Evolutionary conservation across 2,888 invertebrate species (phyloP), one percentile per base, ranked within the genome.

Genomic region (Acheta domesticus): DNA sequence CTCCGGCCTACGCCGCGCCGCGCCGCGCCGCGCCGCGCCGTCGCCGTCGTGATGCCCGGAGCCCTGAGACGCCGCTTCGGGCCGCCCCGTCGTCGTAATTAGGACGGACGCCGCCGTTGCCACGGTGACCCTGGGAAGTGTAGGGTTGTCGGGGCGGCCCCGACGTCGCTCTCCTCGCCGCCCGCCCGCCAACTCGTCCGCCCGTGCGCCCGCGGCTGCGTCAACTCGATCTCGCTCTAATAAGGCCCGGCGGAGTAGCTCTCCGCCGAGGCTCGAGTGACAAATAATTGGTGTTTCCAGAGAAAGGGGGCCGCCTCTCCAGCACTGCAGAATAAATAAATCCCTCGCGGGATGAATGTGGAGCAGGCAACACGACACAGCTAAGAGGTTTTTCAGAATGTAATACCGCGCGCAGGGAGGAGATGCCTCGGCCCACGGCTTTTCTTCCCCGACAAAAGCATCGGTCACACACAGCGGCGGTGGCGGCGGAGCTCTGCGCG

Each of bases 201-300:
- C 8, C n/a, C 16, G 62, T 4, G 36, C 36, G 36, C 36, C 36
- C 36, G n/a, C 36, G 62, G 16, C n/a, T 0, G n/a, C 62, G 62
- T 62, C 62, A 62, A 62, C 62, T 62, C 62, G 62, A 62, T 62
- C 62, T 62, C 62, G 62, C 62, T 16, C 62, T 62, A 62, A 62
- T 62, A 62, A 62, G 62, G 62, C 62, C 62, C n/a, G 16, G n/a
- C 62, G n/a, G 62, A 62, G 62, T n/a, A 62, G n/a, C 62, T 62
- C 62, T 62, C 62, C 62, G 62, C 62, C 14, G 62, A n/a, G 62
- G 62, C 62, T 62, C 62, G 62, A 62, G 62, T 62, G 62, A 62
- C 62, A 62, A 62, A 62, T 62, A 62, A 62, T 62, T 62, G 62
- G 62, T 62, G 62, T 62, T 62, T 62, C 62, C 62, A 62, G 62